These are phyloP conservation scores for Mormyrus iriodes DNA, from an alignment of 2,113 vertebrate genomes.

Conservation along the genomic window DNA sequence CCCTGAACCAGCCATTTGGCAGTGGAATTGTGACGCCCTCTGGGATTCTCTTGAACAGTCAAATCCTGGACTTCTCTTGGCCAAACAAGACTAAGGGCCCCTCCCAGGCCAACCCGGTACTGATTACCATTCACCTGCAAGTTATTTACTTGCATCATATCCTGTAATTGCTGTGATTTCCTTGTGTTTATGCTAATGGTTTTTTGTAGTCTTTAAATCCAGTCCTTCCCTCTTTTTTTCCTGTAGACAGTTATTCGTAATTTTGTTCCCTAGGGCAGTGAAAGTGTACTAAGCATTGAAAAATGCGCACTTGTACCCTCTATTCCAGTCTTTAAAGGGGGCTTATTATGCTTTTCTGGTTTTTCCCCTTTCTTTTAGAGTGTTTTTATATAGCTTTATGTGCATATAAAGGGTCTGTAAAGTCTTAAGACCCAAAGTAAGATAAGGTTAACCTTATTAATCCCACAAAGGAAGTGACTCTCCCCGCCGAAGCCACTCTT, in stretches of 20 bases:
- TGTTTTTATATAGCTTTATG: too few relatives aligned
- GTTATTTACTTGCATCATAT: background rate
- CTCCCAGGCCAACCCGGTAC: conserved; percentile 64
- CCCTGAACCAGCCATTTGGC: conserved; percentile 89
- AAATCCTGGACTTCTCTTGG: conserved; percentile 94
- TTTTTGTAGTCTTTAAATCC: background rate
- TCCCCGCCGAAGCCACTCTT: background rate
- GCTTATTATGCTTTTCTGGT: background rate
- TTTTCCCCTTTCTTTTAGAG: background rate
- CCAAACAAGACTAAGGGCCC: conserved; percentile 73
- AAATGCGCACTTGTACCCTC: background rate
- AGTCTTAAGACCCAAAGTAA: background rate
- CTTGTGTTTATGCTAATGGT: background rate
- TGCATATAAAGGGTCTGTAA: background rate
- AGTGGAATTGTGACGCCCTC: conserved; percentile 86
- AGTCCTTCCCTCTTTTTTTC: background rate
- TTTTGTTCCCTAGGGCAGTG: background rate
- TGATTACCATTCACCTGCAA: too few relatives aligned
- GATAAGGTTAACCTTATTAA: background rate
- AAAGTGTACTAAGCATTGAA: background rate
- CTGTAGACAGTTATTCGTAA: background rate
- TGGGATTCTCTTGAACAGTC: conserved; percentile 91
- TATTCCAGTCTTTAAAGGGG: background rate
- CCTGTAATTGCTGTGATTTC: background rate
- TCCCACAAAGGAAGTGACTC: background rate